Base-by-base conservation (phyloP, 2,113 vertebrate species). In the Malaclemys terrapin region DNA sequence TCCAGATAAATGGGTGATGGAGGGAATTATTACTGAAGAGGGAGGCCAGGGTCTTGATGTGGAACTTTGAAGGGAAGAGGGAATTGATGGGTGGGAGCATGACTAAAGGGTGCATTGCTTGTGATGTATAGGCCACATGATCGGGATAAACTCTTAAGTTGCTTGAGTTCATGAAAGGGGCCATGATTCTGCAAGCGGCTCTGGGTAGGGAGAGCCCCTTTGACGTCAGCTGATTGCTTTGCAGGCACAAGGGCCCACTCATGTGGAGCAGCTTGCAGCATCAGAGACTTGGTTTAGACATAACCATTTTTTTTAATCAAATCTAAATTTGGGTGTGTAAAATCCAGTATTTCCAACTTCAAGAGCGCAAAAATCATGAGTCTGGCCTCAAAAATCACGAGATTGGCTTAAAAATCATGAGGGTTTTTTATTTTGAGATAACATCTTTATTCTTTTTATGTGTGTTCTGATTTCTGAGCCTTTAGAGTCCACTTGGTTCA, bases 21-120 rank as follows among this genome's bases (percentile, higher is more conserved):
- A 80, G 57, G 62, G 45, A 92, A 49, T 89, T 4, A 6, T 31
- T 86, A 83, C 62, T 94, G 56, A 89, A 89, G 31, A 13, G 8
- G 57, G 62, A 22, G 12, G 84, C 52, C 0, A 0, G 24, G 8
- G 6, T 25, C 88, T 94, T 65, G 59, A 20, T 0, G 0, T 20
- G 11, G 27, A 78, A 3, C 76, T 95, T 10, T 84, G 92, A 89
- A 78, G 29, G 57, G n/a, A 79, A 90, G 47, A 80, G 35, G 29
- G 35, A 86, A 65, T 88, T 75, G 5, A 2, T 12, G 50, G 22
- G 65, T 7, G 6, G 3, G 84, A 87, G 81, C 69, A 76, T 92
- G 88, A 75, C 14, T 27, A 87, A 93, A 82, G 35, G 22, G 24
- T 76, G 3, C 84, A 42, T 84, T 84, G 54, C 56, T 95, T 93